Conservation (phyloP, 2,113 vertebrate genomes). For the Potamarius usumacintae region DNA sequence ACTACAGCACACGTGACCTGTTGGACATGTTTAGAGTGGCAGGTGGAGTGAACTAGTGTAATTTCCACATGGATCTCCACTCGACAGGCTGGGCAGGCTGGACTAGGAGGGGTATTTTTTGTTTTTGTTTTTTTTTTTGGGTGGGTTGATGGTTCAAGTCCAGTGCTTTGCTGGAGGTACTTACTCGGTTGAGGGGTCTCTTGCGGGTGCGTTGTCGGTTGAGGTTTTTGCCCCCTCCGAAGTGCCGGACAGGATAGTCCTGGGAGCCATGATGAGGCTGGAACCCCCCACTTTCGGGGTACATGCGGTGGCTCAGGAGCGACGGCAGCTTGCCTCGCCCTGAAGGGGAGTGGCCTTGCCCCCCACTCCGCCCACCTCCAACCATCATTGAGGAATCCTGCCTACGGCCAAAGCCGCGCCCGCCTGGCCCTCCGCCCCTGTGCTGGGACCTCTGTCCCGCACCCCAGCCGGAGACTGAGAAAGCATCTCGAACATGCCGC, state of each 20-base stretch:
- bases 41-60: slow-evolving; percentile 23
- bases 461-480: slow-evolving; percentile 64
- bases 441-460: slow-evolving; percentile 61
- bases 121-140: neutral
- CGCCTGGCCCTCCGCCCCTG: slow-evolving; percentile 73
- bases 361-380: slow-evolving; percentile 68
- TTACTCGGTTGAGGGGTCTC: slow-evolving; percentile 84
- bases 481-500: slow-evolving; percentile 80
- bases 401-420: slow-evolving; percentile 73
- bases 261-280: slow-evolving; percentile 74
- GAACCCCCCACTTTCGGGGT: slow-evolving; percentile 76
- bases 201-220: slow-evolving; percentile 86
- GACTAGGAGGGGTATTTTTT: slow-evolving; percentile 17
- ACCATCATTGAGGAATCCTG: slow-evolving; percentile 77
- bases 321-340: slow-evolving; percentile 86
- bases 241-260: slow-evolving; percentile 82
- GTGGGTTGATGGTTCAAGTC: slow-evolving; percentile 39
- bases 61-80: slow-evolving; percentile 40
- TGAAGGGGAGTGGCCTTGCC: slow-evolving; percentile 72
- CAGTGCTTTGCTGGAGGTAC: slow-evolving; percentile 68
- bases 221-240: slow-evolving; percentile 79
- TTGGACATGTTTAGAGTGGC: slow-evolving; percentile 25
- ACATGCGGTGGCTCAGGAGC: slow-evolving; percentile 89
- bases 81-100: slow-evolving; percentile 34
- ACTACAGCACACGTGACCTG: slow-evolving; percentile 7